Evolutionary conservation across 2,113 vertebrate species (phyloP).

Genomic region (Coptodon rendalli): DNA sequence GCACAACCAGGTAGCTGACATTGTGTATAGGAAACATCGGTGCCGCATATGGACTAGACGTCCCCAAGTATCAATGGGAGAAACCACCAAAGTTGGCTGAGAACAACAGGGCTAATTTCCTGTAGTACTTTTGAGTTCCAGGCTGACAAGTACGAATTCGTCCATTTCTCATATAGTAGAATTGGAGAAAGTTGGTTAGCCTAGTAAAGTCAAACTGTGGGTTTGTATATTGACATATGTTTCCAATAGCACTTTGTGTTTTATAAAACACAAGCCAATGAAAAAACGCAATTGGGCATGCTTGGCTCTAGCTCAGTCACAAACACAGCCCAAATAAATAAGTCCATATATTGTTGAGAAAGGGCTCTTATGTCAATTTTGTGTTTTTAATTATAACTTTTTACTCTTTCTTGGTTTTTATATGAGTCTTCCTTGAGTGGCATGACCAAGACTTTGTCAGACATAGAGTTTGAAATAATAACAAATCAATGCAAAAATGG

Average conservation of each 20-base stretch:
- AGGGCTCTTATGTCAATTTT: conserved; percentile 12
- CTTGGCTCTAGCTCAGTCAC: conserved; percentile 27
- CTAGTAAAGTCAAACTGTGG: conserved; percentile 40
- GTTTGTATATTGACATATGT: conserved; percentile 47
- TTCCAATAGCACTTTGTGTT: conserved; percentile 52
- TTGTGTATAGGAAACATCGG: not conserved
- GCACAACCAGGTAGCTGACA: too few relatives aligned
- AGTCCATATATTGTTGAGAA: conserved; percentile 12
- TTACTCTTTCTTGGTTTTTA: not conserved
- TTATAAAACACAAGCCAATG: conserved; percentile 57
- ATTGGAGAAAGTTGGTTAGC: conserved; percentile 43
- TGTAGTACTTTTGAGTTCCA: not conserved
- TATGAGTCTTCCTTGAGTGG: not conserved
- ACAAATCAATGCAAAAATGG: conserved; percentile 5
- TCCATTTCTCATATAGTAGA: conserved; percentile 50
- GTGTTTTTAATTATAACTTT: conserved; percentile 13
- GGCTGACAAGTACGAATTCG: not conserved
- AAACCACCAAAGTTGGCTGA: not conserved
- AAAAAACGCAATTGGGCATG: conserved; percentile 39
- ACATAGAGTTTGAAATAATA: conserved; percentile 8
- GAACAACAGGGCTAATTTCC: not conserved
- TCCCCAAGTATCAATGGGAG: not conserved
- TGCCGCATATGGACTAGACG: not conserved
- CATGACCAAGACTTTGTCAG: not conserved
- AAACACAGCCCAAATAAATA: conserved; percentile 7